These are phyloP conservation scores for Orthonyx spaldingii DNA, from an alignment of 2,113 vertebrate species.

Conservation along the genomic window DNA sequence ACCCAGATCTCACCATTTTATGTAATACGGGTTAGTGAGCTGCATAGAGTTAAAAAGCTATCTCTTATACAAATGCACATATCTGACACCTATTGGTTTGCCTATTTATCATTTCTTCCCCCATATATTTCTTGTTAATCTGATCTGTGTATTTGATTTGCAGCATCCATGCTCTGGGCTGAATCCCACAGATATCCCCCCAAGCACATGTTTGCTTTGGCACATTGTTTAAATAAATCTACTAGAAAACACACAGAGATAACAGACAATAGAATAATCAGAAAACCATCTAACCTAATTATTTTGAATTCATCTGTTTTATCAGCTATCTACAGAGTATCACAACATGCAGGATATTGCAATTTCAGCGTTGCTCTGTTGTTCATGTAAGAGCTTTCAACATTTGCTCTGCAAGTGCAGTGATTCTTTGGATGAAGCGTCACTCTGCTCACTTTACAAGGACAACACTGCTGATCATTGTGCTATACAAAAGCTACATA, in stretches of 20 bases:
- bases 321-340: not conserved
- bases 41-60: not conserved
- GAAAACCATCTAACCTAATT: not conserved
- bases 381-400: not conserved
- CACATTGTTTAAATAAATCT: constrained; percentile 2
- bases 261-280: not conserved
- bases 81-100: not conserved
- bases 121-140: not conserved
- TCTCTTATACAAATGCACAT: not conserved
- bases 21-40: not conserved
- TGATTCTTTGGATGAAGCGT: not conserved
- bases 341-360: not conserved
- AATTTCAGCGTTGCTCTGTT: not conserved
- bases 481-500: not conserved
- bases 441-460: not conserved
- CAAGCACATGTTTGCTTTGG: not conserved
- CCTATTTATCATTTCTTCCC: not conserved
- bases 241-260: not conserved
- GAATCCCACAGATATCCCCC: not conserved
- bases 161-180: not conserved
- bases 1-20: not conserved
- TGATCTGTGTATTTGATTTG: not conserved
- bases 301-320: not conserved
- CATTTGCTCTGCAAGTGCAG: not conserved
- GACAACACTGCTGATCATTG: not conserved